A percentile compares a stretch with the other conserved stretches of the same genome.
These are phyloP conservation scores for Nothobranchius furzeri DNA, from an alignment of 2,113 vertebrate genomes.

Conservation along the genomic window DNA sequence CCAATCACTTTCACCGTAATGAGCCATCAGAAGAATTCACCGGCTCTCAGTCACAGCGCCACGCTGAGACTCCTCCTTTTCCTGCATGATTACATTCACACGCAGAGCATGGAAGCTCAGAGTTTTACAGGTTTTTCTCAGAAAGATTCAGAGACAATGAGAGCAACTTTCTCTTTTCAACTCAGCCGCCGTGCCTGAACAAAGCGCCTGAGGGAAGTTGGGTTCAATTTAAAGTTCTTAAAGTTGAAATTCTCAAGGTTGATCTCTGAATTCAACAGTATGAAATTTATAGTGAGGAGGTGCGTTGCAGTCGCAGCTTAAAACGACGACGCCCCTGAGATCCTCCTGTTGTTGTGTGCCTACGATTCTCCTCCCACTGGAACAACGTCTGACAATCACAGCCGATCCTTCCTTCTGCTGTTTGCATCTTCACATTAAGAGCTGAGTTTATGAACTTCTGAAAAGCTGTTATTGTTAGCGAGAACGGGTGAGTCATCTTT, in stretches of 20 bases:
- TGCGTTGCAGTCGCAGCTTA: background rate
- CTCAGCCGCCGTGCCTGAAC: background rate
- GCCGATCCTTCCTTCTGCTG: too few species aligned
- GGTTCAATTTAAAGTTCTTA: conserved; percentile 5
- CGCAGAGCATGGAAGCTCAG: background rate
- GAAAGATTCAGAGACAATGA: background rate
- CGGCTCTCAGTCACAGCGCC: conserved; percentile 23
- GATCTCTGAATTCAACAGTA: background rate
- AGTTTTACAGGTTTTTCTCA: background rate
- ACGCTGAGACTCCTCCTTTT: conserved; percentile 16
- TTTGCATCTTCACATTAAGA: too few species aligned
- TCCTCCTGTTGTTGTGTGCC: background rate
- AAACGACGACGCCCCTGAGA: background rate
- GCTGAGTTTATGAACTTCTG: too few species aligned
- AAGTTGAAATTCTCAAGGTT: conserved; percentile 2
- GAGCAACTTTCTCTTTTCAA: background rate
- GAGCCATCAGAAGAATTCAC: conserved; percentile 10
- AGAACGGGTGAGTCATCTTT: too few species aligned
- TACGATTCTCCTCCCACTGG: too few species aligned
- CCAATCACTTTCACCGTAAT: conserved; percentile 49
- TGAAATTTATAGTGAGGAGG: background rate
- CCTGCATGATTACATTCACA: conserved; percentile 32
- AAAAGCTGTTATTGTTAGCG: too few species aligned
- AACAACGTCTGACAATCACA: too few species aligned
- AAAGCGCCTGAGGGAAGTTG: conserved; percentile 23